Evolutionary conservation across 2,113 vertebrate species (phyloP).

Genomic region (Morone chrysops): DNA sequence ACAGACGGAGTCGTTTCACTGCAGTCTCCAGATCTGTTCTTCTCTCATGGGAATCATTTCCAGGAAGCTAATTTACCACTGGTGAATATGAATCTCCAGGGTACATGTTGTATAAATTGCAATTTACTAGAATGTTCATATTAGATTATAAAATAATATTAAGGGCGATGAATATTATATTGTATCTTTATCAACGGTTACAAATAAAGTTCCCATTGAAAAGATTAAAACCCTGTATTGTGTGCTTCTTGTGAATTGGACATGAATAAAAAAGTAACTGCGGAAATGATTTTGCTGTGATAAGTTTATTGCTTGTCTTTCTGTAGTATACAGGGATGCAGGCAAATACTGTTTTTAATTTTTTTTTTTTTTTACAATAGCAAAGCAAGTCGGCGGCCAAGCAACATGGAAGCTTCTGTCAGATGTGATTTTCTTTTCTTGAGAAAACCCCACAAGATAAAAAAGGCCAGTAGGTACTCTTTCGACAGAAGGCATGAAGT

Average conservation of each 20-base stretch:
- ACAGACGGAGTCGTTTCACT: not conserved
- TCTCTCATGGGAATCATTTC: slow-evolving; percentile 51
- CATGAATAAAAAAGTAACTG: slow-evolving; percentile 35
- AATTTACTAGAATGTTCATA: slow-evolving; percentile 84
- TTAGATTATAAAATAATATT: slow-evolving; percentile 82
- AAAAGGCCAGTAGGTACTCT: slow-evolving; percentile 36
- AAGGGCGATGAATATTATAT: slow-evolving; percentile 87
- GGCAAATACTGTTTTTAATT: slow-evolving; percentile 70
- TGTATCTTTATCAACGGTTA: slow-evolving; percentile 89
- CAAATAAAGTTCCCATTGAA: slow-evolving; percentile 92
- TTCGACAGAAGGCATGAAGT: slow-evolving; percentile 25
- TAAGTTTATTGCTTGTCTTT: slow-evolving; percentile 82
- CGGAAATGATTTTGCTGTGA: slow-evolving; percentile 65
- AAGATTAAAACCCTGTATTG: slow-evolving; percentile 89
- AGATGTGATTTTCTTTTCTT: slow-evolving; percentile 37
- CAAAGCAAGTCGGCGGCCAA: slow-evolving; percentile 81
- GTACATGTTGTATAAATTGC: slow-evolving; percentile 82
- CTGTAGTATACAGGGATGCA: slow-evolving; percentile 78
- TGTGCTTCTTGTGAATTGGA: slow-evolving; percentile 73
- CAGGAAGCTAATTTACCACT: slow-evolving; percentile 62
- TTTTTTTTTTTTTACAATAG: slow-evolving; percentile 66
- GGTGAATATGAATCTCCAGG: slow-evolving; percentile 64
- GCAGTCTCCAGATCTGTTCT: slow-evolving; percentile 37
- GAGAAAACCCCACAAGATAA: slow-evolving; percentile 7
- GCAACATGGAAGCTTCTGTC: slow-evolving; percentile 84